Base-by-base conservation (phyloP, 2,113 vertebrate genomes). In the Caranx ignobilis region DNA sequence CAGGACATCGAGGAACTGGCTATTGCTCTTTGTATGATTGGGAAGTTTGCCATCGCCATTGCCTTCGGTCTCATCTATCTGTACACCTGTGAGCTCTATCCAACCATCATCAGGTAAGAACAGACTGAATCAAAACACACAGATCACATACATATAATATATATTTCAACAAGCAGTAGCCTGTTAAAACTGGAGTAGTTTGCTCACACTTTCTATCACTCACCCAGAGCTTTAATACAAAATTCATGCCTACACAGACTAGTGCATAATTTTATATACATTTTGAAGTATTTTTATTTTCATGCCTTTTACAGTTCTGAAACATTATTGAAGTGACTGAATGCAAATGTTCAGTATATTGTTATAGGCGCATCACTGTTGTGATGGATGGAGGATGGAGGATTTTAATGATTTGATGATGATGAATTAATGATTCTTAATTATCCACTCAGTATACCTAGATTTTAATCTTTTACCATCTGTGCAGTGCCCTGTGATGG, bases 1-100 rank as follows among this genome's bases (percentile, higher is more conserved):
- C 73, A 96, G 95, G 89, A 95, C 63, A 94, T 90, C 12, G 35
- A 92, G 18, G 26, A 70, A 60, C 85, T 96, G 89, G 91, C 82
- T 60, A 84, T 97, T 15, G 45, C 91, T 72, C 89, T 96, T 57
- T 93, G 93, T 55, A 97, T 98, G 96, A 95, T 75, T 11, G 96
- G 96, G 82, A 99, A 98, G 88, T 97, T 97, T 94, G 91, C 95
- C 62, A 94, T 98, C 7, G 96, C 96, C 5, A 95, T 97, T 62
- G 96, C 96, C 0, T 98, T 98, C 86, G 97, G 96, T 48, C 95
- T 98, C 32, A 95, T 98, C 84, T 98, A 97, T 85, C 92, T 98
- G 74, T 98, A 98, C 87, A 97, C 96, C 4, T 98, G 97, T 77
- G 97, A 99, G 84, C 92, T 99, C 35, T 98, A 98, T 84, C 98